These are phyloP conservation scores for Odontomyia ornata DNA, from an alignment of 2,888 invertebrate species.

Conservation along the genomic window DNA sequence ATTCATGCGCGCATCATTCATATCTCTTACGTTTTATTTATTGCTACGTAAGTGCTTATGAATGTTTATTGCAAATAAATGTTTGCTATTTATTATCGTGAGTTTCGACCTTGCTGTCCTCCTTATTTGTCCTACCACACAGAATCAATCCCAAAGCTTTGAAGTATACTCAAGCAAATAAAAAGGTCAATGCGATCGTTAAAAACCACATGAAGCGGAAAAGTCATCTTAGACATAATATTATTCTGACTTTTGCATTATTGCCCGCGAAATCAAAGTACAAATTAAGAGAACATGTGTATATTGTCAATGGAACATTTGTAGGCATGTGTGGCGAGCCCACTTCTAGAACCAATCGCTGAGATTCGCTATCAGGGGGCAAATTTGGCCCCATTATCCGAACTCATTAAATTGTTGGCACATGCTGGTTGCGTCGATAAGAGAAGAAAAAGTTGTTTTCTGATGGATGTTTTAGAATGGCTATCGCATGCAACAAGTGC, in stretches of 20 bases:
- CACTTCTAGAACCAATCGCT: constrained; percentile 1
- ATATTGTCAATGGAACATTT: too few species aligned
- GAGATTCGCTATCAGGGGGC: background rate
- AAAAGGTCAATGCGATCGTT: constrained; percentile 27
- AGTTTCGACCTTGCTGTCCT: constrained; percentile 3
- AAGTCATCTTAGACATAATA: background rate
- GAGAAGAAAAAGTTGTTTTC: too few species aligned
- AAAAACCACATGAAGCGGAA: background rate
- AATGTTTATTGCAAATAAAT: too few species aligned
- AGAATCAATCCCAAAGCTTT: background rate
- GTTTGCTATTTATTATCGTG: background rate
- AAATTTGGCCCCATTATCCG: background rate
- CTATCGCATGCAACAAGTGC: too few species aligned
- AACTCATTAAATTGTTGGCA: background rate
- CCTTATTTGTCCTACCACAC: background rate
- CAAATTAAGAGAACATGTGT: too few species aligned
- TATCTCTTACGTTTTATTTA: too few species aligned
- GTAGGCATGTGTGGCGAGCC: background rate
- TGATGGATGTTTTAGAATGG: too few species aligned
- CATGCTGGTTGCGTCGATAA: too few species aligned
- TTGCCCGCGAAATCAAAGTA: too few species aligned
- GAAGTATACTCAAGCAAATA: background rate
- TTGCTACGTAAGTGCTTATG: too few species aligned
- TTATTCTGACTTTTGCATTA: background rate
- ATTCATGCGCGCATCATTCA: too few species aligned